Evolutionary conservation across 2,888 invertebrate species (phyloP).

Genomic region (Autographa gamma): DNA sequence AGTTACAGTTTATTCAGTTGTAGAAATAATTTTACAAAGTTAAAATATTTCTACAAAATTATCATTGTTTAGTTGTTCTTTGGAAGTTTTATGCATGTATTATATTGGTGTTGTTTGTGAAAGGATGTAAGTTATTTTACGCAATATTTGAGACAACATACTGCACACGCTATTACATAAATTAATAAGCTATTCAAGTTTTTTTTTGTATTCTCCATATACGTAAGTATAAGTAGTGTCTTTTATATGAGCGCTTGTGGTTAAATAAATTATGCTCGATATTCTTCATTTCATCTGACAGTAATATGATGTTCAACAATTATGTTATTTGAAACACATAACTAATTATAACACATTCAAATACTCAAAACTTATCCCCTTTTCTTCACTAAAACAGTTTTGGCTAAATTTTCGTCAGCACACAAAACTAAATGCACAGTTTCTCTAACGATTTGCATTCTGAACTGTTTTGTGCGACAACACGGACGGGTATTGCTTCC

Average conservation of each 20-base stretch:
- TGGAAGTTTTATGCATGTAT: slow-evolving; percentile 10
- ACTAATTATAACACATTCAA: not conserved
- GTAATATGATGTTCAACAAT: no score
- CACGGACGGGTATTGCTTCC: slow-evolving; percentile 46
- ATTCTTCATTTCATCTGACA: no score
- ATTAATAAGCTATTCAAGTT: no score
- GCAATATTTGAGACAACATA: not conserved
- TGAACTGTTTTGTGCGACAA: slow-evolving; percentile 45
- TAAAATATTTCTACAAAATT: slow-evolving; percentile 9
- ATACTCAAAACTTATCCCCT: not conserved
- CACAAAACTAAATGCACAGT: slow-evolving; percentile 34
- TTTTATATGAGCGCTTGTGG: no score
- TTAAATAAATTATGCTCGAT: no score
- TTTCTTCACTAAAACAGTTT: not conserved
- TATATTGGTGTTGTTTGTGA: not conserved
- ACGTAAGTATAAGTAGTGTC: no score
- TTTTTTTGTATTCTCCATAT: no score
- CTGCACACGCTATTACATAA: no score
- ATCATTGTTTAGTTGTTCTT: not conserved
- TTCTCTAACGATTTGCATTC: slow-evolving; percentile 51
- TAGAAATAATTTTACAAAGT: slow-evolving; percentile 1
- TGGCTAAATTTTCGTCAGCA: slow-evolving; percentile 10
- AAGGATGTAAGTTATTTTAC: not conserved
- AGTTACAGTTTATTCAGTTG: slow-evolving; percentile 14
- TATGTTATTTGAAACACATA: no score